Evolutionary conservation across 2,888 invertebrate genomes (phyloP).

Genomic region (Selenia dentaria): DNA sequence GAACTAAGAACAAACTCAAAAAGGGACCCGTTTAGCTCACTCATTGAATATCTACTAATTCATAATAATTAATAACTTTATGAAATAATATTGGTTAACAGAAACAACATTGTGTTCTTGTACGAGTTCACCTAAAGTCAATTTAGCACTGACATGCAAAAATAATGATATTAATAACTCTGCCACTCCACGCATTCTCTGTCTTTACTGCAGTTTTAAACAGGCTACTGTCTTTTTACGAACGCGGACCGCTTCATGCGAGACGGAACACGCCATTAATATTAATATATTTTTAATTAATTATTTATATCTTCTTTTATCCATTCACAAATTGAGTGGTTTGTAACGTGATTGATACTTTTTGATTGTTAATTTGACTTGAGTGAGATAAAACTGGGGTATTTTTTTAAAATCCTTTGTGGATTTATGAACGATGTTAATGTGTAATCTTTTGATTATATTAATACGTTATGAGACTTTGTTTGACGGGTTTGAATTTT

Average conservation of each 20-base stretch:
- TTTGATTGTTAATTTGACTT: constrained; percentile 29
- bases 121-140: no score
- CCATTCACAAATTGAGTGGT: constrained; percentile 68
- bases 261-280: constrained; percentile 62
- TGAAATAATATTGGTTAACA: no score
- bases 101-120: no score
- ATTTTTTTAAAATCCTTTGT: background rate
- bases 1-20: no score
- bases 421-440: background rate
- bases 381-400: constrained; percentile 13
- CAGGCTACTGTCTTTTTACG: constrained; percentile 73
- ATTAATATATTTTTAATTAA: constrained; percentile 69
- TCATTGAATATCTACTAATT: no score
- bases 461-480: constrained; percentile 4
- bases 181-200: constrained; percentile 63
- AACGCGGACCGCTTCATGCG: constrained; percentile 67
- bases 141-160: no score
- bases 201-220: constrained; percentile 61
- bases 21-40: no score
- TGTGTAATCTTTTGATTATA: background rate
- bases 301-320: constrained; percentile 60
- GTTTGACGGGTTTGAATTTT: background rate
- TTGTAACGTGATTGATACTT: constrained; percentile 52
- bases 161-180: constrained; percentile 4
- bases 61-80: no score